Conservation (phyloP, 2,113 vertebrate genomes). For the Alaudala cheleensis region DNA sequence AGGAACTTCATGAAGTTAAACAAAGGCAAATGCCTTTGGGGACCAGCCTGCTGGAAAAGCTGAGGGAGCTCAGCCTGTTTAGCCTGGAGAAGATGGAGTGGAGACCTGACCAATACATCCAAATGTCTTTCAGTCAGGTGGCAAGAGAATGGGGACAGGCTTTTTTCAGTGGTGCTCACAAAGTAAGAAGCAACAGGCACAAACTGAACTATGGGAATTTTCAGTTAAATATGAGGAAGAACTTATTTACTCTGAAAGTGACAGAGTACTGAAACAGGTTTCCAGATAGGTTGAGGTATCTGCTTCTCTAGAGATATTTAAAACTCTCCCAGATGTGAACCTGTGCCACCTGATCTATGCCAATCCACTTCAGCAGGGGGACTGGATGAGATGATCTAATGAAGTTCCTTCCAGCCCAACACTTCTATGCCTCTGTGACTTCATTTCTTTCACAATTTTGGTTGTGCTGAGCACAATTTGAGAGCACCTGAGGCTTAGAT, state of each 20-base stretch:
- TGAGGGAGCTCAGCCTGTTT: background rate
- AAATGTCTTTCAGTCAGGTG: background rate
- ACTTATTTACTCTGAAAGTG: background rate
- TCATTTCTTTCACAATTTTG: background rate
- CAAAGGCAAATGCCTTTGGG: background rate
- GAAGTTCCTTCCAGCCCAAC: background rate
- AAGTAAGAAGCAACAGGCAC: background rate
- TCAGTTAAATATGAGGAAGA: background rate
- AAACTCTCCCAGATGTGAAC: background rate
- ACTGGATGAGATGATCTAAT: background rate
- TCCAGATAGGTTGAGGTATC: background rate
- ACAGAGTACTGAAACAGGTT: background rate
- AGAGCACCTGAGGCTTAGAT: background rate
- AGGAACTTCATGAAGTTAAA: background rate
- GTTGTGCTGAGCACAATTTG: background rate
- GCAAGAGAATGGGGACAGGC: background rate
- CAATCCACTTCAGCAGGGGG: background rate
- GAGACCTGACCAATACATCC: background rate
- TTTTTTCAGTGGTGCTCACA: background rate
- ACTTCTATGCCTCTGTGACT: background rate
- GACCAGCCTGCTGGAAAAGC: background rate
- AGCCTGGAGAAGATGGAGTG: background rate
- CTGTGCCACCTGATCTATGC: background rate
- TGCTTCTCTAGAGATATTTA: background rate
- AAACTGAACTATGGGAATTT: background rate